Evolutionary conservation across 2,888 invertebrate genomes (phyloP), one percentile per base, ranked within the genome.

Genomic region (Xestia ashworthii): DNA sequence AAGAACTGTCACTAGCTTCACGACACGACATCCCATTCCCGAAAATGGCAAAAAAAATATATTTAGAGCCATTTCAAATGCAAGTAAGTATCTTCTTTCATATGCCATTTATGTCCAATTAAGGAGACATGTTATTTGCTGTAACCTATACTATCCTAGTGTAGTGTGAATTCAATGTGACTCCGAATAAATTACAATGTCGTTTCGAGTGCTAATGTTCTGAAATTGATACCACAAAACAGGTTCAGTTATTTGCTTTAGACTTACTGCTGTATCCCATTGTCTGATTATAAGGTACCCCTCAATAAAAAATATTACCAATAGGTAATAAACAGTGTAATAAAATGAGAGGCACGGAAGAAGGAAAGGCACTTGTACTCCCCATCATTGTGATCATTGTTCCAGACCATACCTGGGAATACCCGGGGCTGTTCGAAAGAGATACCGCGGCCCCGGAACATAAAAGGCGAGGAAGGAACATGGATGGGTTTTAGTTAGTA

Each of bases 121-220:
- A 32, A 38, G 38, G 19, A 48, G 2, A 46, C 11, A 32, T 2
- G 22, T 32, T 22, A 22, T 68, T 50, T 14, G 9, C 5, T 50
- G 38, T 0, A 0, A 53, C 4, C 0, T 55, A n/a, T n/a, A 55
- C n/a, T 55, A 14, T 5, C 3, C 3, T 60, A 1, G 60, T 9
- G 3, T 69, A 32, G 44, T 25, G 69, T 38, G 50, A 55, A 44
- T 44, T 58, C 25, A 25, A 16, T 70, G 25, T 32, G 25, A 74
- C 48, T 38, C 19, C 11, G 22, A 60, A 74, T 48, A 74, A 48
- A 48, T 74, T 74, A 22, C 38, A 48, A 74, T 48, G 58, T 48
- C 38, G 48, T 74, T 74, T 48, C 14, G 16, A 14, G 46, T 5
- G 38, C 22, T 74, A 74, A 48, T 48, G 25, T 38, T 48, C n/a